phyloP scores from a whole-genome alignment of 2,888 invertebrate species.

The Dicycla oo region DNA sequence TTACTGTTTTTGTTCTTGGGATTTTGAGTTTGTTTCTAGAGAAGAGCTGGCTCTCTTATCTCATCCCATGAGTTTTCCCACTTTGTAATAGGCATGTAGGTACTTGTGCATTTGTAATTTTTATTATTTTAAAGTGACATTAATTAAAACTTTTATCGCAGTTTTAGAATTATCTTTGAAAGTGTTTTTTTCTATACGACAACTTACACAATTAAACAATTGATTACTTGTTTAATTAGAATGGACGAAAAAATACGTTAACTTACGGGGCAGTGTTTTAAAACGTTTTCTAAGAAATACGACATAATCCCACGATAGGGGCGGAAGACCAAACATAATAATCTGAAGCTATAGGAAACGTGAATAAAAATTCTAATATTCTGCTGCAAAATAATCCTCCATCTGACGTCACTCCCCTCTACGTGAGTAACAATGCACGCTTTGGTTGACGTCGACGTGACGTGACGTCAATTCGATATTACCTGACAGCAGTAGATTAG shows the following conservation, averaged over 20 bases:
- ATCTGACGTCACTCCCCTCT: constrained; percentile 21
- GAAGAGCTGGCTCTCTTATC: not conserved
- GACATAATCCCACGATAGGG: not conserved
- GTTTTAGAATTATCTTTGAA: not conserved
- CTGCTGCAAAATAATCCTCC: constrained; percentile 24
- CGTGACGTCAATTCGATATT: constrained; percentile 24
- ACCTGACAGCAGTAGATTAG: constrained; percentile 14
- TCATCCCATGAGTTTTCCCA: not conserved
- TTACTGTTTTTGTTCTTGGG: constrained; percentile 50
- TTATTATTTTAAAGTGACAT: not conserved
- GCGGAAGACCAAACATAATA: constrained; percentile 6
- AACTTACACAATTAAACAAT: not conserved
- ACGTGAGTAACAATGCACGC: constrained; percentile 22
- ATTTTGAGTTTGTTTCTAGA: constrained; percentile 19
- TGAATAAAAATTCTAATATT: constrained; percentile 29
- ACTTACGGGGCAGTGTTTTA: too few species aligned
- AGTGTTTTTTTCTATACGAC: not conserved
- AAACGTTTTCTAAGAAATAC: not conserved
- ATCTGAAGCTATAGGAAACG: constrained; percentile 10
- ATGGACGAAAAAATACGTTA: too few species aligned
- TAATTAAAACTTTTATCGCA: not conserved
- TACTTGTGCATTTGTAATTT: not conserved
- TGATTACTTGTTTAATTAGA: too few species aligned
- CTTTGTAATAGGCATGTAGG: not conserved
- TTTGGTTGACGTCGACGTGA: constrained; percentile 30